These are phyloP conservation scores for Isaurus tuberculatus DNA, from an alignment of 92 coral and sea anemone species.

Conservation along the genomic window DNA sequence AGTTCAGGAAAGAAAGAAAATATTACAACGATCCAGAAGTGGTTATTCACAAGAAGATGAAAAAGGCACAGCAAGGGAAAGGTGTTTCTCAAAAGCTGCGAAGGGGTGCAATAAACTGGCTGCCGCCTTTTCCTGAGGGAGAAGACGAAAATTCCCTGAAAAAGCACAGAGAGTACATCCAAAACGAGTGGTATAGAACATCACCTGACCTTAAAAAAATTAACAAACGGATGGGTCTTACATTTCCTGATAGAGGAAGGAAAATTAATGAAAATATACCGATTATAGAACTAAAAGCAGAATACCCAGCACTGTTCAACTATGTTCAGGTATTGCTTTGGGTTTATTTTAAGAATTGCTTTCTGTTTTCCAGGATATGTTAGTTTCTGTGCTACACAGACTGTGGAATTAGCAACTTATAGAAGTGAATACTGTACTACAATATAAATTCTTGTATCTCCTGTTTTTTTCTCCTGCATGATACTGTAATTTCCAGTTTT, in stretches of 20 bases:
- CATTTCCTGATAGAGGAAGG: slow-evolving; percentile 58
- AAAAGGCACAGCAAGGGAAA: neutral
- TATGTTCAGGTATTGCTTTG: slow-evolving; percentile 59
- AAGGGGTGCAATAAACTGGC: slow-evolving; percentile 80
- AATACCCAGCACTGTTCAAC: slow-evolving; percentile 73
- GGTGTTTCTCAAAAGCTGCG: slow-evolving; percentile 34
- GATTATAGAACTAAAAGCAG: slow-evolving; percentile 46
- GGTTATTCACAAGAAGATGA: slow-evolving; percentile 41
- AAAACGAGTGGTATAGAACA: slow-evolving; percentile 57
- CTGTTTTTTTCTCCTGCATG: neutral
- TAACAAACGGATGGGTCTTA: slow-evolving; percentile 56
- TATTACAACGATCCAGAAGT: slow-evolving; percentile 56
- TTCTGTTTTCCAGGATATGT: neutral
- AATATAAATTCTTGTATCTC: no score
- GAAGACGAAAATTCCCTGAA: slow-evolving; percentile 71
- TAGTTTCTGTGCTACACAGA: neutral
- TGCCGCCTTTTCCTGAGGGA: slow-evolving; percentile 80
- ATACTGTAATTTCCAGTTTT: neutral
- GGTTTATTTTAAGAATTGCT: neutral
- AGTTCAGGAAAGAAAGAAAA: slow-evolving; percentile 53
- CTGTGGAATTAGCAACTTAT: no score
- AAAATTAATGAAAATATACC: slow-evolving; percentile 45
- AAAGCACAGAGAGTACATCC: slow-evolving; percentile 46
- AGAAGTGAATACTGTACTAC: no score
- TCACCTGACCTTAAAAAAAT: slow-evolving; percentile 59